These are phyloP conservation scores for Sebastes kiyomatsui DNA, from an alignment of 2,797 vertebrate species.

Conservation along the genomic window DNA sequence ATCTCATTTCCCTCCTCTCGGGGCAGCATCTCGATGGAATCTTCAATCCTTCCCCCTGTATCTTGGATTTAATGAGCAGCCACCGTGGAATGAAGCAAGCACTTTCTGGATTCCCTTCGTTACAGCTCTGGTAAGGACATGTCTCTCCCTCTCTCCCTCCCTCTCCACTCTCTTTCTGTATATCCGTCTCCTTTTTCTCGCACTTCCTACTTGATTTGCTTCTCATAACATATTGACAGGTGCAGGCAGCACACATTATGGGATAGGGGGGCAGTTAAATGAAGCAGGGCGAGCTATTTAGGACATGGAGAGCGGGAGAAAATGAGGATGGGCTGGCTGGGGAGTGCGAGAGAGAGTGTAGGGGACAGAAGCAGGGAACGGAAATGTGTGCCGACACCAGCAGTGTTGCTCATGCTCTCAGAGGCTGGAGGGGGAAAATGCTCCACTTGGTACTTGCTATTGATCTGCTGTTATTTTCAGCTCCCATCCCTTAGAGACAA, in stretches of 20 bases:
- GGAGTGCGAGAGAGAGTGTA: conserved; percentile 14
- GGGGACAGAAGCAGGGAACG: conserved; percentile 23
- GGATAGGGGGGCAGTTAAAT: conserved; percentile 47
- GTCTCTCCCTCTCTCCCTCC: not conserved
- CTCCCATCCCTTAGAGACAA: conserved; percentile 49
- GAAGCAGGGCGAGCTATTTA: conserved; percentile 63
- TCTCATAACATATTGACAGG: conserved; percentile 67
- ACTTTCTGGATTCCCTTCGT: conserved; percentile 70
- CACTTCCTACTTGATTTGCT: conserved; percentile 56
- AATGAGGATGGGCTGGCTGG: conserved; percentile 39
- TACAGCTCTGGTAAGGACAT: conserved; percentile 77
- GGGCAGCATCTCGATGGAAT: conserved; percentile 74
- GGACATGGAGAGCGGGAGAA: conserved; percentile 42
- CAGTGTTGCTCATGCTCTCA: conserved; percentile 55
- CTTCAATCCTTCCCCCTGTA: conserved; percentile 65
- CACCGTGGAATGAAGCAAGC: conserved; percentile 75
- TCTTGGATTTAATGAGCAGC: conserved; percentile 84
- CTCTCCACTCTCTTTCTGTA: conserved; percentile 4
- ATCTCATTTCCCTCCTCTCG: conserved; percentile 57
- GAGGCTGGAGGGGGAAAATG: conserved; percentile 43
- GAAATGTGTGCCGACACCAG: conserved; percentile 53
- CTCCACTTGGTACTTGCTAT: conserved; percentile 62
- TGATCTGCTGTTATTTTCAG: conserved; percentile 73
- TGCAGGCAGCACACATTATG: conserved; percentile 45
- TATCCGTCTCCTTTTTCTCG: conserved; percentile 16